Conservation (phyloP, 2,888 invertebrate species). For the Physocephala rufipes region DNA sequence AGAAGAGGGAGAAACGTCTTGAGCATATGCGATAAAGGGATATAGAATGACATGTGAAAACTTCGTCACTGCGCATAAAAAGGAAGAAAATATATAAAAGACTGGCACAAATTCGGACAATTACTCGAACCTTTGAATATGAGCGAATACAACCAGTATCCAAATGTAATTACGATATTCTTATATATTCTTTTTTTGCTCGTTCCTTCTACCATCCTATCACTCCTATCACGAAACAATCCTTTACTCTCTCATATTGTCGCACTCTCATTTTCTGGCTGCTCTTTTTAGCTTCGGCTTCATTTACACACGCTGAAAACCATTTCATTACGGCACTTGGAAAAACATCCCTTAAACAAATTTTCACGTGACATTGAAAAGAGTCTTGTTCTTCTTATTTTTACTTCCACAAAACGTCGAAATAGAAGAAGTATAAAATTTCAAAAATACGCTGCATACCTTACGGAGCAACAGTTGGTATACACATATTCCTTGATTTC, state of each 20-base stretch:
- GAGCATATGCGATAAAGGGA: no score
- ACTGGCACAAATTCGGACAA: neutral
- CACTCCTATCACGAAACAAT: neutral
- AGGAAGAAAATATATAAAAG: neutral
- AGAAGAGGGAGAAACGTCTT: no score
- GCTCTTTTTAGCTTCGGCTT: neutral
- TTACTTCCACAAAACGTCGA: neutral
- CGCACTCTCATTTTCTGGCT: neutral
- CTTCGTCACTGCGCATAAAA: neutral
- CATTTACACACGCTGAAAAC: neutral
- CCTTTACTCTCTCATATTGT: neutral
- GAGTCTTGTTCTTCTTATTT: conserved; percentile 17
- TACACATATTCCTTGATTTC: conserved; percentile 15
- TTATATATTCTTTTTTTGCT: neutral
- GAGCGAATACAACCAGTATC: neutral
- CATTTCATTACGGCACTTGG: neutral
- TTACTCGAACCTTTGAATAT: neutral
- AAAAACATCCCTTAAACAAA: conserved; percentile 16
- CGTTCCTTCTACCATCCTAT: neutral
- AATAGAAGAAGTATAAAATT: conserved; percentile 14
- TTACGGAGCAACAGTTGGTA: conserved; percentile 33
- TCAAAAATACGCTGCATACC: conserved; percentile 25
- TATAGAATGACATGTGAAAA: neutral
- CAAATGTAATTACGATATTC: neutral
- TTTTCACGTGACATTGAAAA: conserved; percentile 33